phyloP scores from a whole-genome alignment of 2,113 vertebrate species.

The Oostethus manadensis region DNA sequence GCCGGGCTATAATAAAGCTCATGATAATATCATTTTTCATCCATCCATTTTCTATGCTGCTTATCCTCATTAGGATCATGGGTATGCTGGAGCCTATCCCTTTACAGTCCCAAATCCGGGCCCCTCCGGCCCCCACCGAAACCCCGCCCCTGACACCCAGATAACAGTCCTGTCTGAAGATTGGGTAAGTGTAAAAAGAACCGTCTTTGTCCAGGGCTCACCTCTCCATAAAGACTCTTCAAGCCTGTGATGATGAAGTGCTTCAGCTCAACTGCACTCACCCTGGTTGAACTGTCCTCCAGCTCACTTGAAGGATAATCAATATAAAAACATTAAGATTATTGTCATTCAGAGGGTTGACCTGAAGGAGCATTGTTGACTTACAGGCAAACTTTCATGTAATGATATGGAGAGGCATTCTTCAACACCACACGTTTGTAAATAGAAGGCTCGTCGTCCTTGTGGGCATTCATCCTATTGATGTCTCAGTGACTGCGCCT shows the following conservation, averaged over 20 bases:
- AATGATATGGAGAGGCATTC: conserved; percentile 75
- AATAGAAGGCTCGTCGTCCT: conserved; percentile 37
- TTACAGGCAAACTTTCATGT: conserved; percentile 84
- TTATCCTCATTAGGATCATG: too few species aligned
- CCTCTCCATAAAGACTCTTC: conserved; percentile 85
- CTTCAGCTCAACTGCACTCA: conserved; percentile 80
- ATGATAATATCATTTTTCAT: too few species aligned
- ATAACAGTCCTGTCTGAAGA: too few species aligned
- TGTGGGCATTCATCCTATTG: conserved; percentile 39
- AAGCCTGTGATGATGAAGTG: conserved; percentile 80
- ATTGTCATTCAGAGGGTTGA: neutral
- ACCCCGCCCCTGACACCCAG: too few species aligned
- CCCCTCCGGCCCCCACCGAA: too few species aligned
- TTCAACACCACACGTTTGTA: conserved; percentile 77
- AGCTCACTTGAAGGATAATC: conserved; percentile 44
- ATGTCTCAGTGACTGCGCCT: conserved; percentile 8
- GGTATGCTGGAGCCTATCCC: too few species aligned
- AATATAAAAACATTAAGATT: neutral
- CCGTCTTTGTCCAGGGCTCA: conserved; percentile 35
- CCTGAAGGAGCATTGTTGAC: conserved; percentile 33
- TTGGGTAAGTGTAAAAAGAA: too few species aligned
- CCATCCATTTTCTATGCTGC: too few species aligned
- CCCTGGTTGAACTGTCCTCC: conserved; percentile 61
- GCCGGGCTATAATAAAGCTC: too few species aligned
- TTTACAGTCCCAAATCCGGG: too few species aligned